Evolutionary conservation across 2,888 invertebrate species (phyloP).

Genomic region (Seira musarum): DNA sequence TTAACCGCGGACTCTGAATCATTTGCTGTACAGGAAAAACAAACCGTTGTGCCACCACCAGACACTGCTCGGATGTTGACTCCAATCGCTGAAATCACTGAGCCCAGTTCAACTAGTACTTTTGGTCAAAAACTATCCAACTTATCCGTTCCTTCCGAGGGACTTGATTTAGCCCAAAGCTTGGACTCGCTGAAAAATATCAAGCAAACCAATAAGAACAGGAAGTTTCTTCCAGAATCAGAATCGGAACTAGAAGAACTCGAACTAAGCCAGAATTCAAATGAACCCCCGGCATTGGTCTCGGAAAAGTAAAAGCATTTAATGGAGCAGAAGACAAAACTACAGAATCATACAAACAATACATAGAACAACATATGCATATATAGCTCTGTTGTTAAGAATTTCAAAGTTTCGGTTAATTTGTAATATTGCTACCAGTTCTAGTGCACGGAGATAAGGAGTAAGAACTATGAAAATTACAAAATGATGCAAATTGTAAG

Average conservation of each 20-base stretch:
- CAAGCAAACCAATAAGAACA: slow-evolving; percentile 7
- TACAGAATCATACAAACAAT: too few relatives aligned
- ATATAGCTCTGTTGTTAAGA: too few relatives aligned
- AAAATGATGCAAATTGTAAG: too few relatives aligned
- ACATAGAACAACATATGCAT: too few relatives aligned
- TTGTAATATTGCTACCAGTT: too few relatives aligned
- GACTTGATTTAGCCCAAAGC: slow-evolving; percentile 20
- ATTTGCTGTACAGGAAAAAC: slow-evolving; percentile 6
- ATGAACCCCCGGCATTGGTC: too few relatives aligned
- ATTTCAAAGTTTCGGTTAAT: too few relatives aligned
- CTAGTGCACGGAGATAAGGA: too few relatives aligned
- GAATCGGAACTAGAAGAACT: not conserved
- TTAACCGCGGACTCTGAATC: slow-evolving; percentile 58
- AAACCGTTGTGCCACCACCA: not conserved
- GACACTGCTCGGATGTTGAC: slow-evolving; percentile 18
- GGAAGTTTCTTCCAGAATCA: not conserved
- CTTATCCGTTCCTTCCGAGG: slow-evolving; percentile 11
- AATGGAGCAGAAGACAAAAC: too few relatives aligned
- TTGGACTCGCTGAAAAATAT: slow-evolving; percentile 46
- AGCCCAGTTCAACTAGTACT: slow-evolving; percentile 47
- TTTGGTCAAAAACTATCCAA: slow-evolving; percentile 32
- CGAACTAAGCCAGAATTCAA: not conserved
- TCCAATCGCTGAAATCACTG: slow-evolving; percentile 43
- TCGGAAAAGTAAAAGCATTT: too few relatives aligned
- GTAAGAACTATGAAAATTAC: too few relatives aligned